Evolutionary conservation across 2,797 vertebrate species (phyloP), one percentile per base, ranked within the genome.

Genomic region (Cichlasoma orientale): DNA sequence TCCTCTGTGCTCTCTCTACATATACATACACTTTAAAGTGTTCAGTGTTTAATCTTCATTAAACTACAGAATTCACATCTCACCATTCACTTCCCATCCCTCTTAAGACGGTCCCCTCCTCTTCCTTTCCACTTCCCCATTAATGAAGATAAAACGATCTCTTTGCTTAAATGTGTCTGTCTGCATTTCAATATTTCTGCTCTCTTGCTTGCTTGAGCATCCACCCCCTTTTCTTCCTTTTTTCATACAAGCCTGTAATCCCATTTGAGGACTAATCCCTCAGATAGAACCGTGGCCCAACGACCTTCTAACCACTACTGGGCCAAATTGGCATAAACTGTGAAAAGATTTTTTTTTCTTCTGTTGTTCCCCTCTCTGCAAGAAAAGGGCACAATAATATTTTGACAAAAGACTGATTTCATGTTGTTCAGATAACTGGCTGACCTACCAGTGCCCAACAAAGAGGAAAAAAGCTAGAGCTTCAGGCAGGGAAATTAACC

Each of bases 251-350:
- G 86, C 59, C 70, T 82, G 80, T 89, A 90, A 92, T 90, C 86
- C 85, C 82, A 84, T 93, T 89, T 91, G 41, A 71, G 76, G 78
- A 83, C 82, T 92, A 92, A 92, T 93, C 90, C 86, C 59, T 84
- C 56, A 84, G 83, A 89, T 83, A 85, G 74, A 80, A 77, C 41
- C 59, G 27, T 55, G 86, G 79, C 86, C 88, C 75, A 31, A 70
- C 57, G 79, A 87, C 88, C 86, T 84, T 83, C 68, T 79, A 74
- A 87, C 68, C 77, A 84, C 78, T 80, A 81, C 74, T 84, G 79
- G 77, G 83, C 76, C 75, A 88, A 89, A 89, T 74, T 91, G 87
- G 19, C 72, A 59, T 75, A 87, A 82, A 85, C 41, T 70, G 71
- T 75, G 52, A 79, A 75, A 25, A n/a, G 18, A 75, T 47, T 71